phyloP scores from a whole-genome alignment of 2,888 invertebrate genomes.

The Acronicta psi region DNA sequence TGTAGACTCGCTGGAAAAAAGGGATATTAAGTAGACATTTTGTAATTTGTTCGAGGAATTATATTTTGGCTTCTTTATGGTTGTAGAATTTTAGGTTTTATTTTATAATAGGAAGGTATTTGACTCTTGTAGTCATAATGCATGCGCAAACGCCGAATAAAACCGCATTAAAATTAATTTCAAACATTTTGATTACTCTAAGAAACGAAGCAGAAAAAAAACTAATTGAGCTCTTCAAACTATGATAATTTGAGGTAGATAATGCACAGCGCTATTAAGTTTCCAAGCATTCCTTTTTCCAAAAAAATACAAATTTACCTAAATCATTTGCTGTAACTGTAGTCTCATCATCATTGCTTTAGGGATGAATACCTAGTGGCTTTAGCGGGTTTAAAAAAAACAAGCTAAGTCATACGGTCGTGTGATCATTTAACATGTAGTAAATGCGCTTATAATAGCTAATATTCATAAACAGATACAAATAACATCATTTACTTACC shows the following conservation, averaged over 20 bases:
- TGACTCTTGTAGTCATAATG: too few species aligned
- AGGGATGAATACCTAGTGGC: conserved; percentile 30
- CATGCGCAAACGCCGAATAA: too few species aligned
- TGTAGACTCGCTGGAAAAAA: conserved; percentile 14
- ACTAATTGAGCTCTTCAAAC: conserved; percentile 24
- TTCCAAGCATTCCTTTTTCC: conserved; percentile 9
- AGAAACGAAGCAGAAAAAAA: conserved; percentile 14
- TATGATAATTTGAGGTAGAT: conserved; percentile 25
- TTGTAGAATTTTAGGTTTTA: background rate
- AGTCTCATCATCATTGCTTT: conserved; percentile 61
- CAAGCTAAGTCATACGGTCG: conserved; percentile 29
- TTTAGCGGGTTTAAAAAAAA: conserved; percentile 38
- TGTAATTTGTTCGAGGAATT: conserved; percentile 14
- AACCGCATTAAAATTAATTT: background rate
- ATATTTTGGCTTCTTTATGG: background rate
- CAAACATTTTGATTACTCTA: too few species aligned
- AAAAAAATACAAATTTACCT: conserved; percentile 7
- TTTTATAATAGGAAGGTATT: background rate
- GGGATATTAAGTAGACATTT: conserved; percentile 10
- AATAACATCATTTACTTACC: conserved; percentile 34
- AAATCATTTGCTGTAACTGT: conserved; percentile 66
- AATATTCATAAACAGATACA: conserved; percentile 36
- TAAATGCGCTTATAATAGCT: conserved; percentile 52
- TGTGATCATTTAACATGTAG: conserved; percentile 46
- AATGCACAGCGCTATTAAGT: conserved; percentile 3